phyloP scores from a whole-genome alignment of 2,888 invertebrate genomes.

The Parthenolecanium corni region DNA sequence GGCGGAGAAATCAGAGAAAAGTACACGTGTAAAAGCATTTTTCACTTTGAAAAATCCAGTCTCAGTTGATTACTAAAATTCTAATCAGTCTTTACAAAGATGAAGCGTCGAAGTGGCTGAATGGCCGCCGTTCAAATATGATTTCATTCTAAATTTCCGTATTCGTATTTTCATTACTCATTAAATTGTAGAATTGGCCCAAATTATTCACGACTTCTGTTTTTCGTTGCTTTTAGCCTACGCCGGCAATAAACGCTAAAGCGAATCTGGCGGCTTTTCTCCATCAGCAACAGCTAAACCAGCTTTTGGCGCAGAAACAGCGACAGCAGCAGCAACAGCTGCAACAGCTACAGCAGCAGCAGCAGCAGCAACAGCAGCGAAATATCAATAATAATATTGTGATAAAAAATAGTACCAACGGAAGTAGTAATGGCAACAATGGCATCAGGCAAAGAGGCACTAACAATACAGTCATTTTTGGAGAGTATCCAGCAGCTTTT shows the following conservation, averaged over 20 bases:
- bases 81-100: too few relatives aligned
- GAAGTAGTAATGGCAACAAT: slow-evolving; percentile 30
- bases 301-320: slow-evolving; percentile 46
- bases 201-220: slow-evolving; percentile 5
- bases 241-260: slow-evolving; percentile 38
- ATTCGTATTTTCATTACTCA: not conserved
- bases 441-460: slow-evolving; percentile 30
- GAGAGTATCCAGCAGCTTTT: slow-evolving; percentile 41
- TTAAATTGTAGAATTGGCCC: not conserved
- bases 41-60: too few relatives aligned
- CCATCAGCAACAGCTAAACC: slow-evolving; percentile 44
- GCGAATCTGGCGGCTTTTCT: slow-evolving; percentile 43
- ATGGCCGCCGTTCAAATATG: too few relatives aligned
- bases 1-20: too few relatives aligned
- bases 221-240: slow-evolving; percentile 27
- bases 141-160: too few relatives aligned
- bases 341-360: slow-evolving; percentile 40
- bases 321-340: slow-evolving; percentile 42
- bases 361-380: slow-evolving; percentile 2
- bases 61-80: too few relatives aligned
- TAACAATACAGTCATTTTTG: slow-evolving; percentile 32
- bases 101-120: too few relatives aligned
- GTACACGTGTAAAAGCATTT: too few relatives aligned
- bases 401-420: slow-evolving; percentile 31
- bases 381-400: slow-evolving; percentile 28